Evolutionary conservation across 2,797 vertebrate genomes (phyloP).

Genomic region (Phylloscopus collybita): DNA sequence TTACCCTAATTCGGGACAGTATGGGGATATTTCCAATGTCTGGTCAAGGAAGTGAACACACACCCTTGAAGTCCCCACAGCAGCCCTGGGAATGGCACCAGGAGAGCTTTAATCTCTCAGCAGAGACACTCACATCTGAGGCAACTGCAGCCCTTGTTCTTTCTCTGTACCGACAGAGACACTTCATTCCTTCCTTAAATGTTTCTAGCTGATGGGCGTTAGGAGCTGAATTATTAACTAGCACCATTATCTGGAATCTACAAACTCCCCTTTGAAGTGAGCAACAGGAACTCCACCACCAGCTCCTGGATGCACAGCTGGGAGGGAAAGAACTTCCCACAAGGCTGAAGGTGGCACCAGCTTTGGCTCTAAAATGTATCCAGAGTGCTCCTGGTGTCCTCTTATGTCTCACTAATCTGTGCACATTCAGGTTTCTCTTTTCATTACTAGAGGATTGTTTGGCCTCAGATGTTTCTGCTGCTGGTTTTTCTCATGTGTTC

Average conservation of each 20-base stretch:
- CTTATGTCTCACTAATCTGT: background rate
- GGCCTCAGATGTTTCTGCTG: background rate
- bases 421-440: background rate
- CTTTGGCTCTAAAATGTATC: background rate
- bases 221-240: conserved; percentile 18
- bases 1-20: background rate
- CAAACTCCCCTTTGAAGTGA: conserved; percentile 15
- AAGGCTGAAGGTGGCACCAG: background rate
- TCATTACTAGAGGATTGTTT: background rate
- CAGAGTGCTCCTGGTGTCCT: background rate
- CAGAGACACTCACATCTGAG: background rate
- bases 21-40: background rate
- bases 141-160: background rate
- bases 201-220: background rate
- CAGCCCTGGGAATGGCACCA: background rate
- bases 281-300: background rate
- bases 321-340: background rate
- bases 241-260: background rate
- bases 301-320: background rate
- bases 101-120: background rate
- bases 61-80: background rate
- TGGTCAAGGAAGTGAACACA: background rate
- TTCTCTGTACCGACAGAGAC: background rate
- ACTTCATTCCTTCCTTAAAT: background rate
- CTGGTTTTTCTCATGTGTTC: background rate